Evolutionary conservation across 2,797 vertebrate genomes (phyloP).

Genomic region (Chaunax sp.): DNA sequence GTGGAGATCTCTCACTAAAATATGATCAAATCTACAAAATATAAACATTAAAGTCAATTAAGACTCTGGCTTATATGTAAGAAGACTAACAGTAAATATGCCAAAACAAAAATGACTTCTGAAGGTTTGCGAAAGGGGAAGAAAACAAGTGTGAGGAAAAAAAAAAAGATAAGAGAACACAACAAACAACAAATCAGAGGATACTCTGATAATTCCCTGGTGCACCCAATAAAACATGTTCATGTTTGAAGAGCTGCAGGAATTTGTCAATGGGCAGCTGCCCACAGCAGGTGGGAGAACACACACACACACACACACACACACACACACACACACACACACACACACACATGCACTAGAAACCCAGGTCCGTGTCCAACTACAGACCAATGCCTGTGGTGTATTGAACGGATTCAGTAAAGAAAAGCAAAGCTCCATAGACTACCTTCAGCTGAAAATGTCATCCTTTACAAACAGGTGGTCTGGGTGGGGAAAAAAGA

Average conservation of each 20-base stretch:
- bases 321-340: constrained; percentile 9
- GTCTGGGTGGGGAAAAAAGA: constrained; percentile 15
- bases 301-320: constrained; percentile 6
- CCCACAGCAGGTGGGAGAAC: constrained; percentile 22
- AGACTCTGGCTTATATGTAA: background rate
- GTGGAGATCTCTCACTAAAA: background rate
- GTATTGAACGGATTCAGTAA: constrained; percentile 44
- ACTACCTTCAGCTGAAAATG: constrained; percentile 51
- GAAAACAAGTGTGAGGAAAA: background rate
- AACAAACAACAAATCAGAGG: background rate
- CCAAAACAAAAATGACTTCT: no score
- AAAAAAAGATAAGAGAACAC: constrained; percentile 4
- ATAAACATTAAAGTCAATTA: background rate
- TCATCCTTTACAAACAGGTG: constrained; percentile 34
- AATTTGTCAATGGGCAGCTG: constrained; percentile 41
- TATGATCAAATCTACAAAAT: background rate
- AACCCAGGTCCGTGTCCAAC: constrained; percentile 28
- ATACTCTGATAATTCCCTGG: background rate
- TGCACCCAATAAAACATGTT: constrained; percentile 33
- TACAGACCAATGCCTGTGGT: constrained; percentile 30
- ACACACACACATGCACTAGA: background rate
- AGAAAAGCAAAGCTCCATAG: constrained; percentile 40
- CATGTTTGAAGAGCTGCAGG: constrained; percentile 31
- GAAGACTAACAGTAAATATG: background rate
- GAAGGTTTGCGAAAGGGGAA: background rate